Evolutionary conservation across 2,797 vertebrate species (phyloP).

Genomic region (Galago senegalensis): DNA sequence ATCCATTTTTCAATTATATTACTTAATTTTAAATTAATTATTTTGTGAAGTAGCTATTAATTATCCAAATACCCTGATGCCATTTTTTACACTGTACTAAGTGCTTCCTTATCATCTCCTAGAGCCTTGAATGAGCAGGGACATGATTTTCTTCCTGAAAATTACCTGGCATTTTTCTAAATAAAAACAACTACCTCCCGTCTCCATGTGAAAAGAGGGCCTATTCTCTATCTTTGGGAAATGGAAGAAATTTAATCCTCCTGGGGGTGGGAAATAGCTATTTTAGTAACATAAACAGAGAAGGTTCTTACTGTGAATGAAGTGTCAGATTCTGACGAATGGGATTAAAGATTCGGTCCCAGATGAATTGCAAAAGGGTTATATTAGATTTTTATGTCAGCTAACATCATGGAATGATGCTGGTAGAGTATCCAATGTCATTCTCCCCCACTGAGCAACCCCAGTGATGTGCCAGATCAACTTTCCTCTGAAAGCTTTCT

Average conservation of each 20-base stretch:
- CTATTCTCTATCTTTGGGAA: neutral
- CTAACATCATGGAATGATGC: neutral
- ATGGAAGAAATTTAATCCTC: neutral
- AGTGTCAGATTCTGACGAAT: neutral
- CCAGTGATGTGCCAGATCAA: neutral
- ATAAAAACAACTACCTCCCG: neutral
- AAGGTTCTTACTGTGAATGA: neutral
- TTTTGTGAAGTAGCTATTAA: neutral
- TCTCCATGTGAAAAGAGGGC: neutral
- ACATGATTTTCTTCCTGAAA: conserved; percentile 22
- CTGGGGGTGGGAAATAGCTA: neutral
- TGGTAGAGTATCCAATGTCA: neutral
- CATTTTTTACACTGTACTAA: neutral
- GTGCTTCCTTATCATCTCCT: neutral
- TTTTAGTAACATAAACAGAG: neutral
- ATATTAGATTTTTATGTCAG: neutral
- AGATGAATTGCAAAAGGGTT: neutral
- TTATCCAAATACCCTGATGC: neutral
- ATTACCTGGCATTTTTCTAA: neutral
- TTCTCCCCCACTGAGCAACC: neutral
- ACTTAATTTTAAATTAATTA: conserved; percentile 10
- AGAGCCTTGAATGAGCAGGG: neutral
- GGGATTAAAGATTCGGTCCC: neutral
- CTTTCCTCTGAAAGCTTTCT: neutral
- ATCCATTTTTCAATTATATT: neutral